phyloP scores from a whole-genome alignment of 2,888 invertebrate species.

The Philhelius pedissequus region DNA sequence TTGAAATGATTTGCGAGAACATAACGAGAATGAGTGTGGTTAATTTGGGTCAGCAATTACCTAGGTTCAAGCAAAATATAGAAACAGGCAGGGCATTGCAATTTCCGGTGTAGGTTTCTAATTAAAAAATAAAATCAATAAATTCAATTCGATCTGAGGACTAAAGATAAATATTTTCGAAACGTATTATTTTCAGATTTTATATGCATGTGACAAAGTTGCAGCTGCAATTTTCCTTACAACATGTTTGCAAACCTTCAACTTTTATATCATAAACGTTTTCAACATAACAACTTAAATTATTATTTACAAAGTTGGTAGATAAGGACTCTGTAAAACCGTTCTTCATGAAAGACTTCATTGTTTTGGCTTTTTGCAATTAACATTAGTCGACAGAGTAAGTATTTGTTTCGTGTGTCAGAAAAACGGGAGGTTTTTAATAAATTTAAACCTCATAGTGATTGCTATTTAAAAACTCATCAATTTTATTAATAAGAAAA shows the following conservation, averaged over 20 bases:
- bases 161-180: background rate
- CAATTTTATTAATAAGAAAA: no score
- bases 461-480: no score
- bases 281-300: no score
- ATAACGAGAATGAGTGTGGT: slow-evolving; percentile 46
- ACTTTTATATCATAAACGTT: background rate
- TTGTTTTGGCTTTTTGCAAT: background rate
- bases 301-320: no score
- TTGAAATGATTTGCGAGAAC: slow-evolving; percentile 20
- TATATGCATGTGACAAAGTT: background rate
- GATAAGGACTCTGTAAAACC: no score
- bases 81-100: slow-evolving; percentile 8
- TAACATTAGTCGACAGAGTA: no score
- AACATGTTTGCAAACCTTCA: background rate
- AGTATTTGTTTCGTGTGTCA: no score
- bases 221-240: background rate
- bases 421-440: no score
- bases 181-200: background rate
- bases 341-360: background rate
- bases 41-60: slow-evolving; percentile 34
- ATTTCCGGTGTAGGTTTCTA: slow-evolving; percentile 9
- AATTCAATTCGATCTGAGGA: background rate
- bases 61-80: background rate
- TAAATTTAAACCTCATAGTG: no score
- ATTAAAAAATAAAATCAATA: background rate